These are phyloP conservation scores for Talpa occidentalis DNA, from an alignment of 2,113 vertebrate genomes.

Conservation along the genomic window DNA sequence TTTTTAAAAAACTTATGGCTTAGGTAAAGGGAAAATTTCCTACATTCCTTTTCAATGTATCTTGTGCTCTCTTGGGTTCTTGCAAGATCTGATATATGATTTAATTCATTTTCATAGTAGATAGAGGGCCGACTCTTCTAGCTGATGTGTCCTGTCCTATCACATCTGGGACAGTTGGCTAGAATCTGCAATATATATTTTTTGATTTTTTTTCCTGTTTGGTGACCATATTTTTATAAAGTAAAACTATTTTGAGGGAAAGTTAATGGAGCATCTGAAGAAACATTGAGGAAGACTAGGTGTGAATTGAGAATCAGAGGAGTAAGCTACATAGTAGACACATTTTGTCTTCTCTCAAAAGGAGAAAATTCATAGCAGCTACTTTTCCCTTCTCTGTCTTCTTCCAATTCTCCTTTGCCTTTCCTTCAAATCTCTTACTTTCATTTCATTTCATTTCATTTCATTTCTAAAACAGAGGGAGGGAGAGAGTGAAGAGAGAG, in stretches of 20 bases:
- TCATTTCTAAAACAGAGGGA: conserved; percentile 55
- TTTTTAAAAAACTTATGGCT: conserved; percentile 29
- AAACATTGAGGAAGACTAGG: background rate
- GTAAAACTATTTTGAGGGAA: conserved; percentile 10
- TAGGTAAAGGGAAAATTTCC: background rate
- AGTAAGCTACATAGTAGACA: background rate
- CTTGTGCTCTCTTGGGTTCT: background rate
- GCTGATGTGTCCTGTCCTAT: background rate
- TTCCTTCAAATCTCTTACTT: conserved; percentile 77
- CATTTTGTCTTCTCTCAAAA: background rate
- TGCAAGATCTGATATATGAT: background rate
- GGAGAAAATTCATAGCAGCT: conserved; percentile 45
- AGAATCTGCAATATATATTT: no score
- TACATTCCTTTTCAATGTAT: background rate
- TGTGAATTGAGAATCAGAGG: background rate
- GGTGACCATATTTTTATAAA: background rate
- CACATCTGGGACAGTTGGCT: background rate
- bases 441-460: conserved; percentile 76
- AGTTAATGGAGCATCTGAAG: background rate
- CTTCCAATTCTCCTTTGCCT: conserved; percentile 60
- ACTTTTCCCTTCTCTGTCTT: conserved; percentile 58
- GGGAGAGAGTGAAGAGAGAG: background rate
- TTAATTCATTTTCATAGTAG: background rate
- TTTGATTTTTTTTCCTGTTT: background rate
- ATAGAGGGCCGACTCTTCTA: background rate